Evolutionary conservation across 2,888 invertebrate genomes (phyloP).

Genomic region (Cataglyphis rosenhaueri): DNA sequence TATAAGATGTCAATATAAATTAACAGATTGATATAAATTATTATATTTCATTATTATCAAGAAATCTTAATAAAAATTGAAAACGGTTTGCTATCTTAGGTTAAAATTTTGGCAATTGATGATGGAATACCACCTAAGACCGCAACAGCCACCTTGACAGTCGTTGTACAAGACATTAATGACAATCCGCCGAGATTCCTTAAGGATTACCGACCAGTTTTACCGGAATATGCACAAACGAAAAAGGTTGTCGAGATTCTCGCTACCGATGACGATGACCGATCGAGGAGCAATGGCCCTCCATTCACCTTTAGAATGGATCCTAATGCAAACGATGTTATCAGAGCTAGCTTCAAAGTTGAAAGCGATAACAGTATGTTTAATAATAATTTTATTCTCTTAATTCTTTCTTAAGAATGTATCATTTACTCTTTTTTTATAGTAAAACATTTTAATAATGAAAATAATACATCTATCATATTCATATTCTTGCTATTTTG

Average conservation of each 20-base stretch:
- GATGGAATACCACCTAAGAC: conserved; percentile 97
- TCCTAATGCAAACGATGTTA: conserved; percentile 97
- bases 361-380: conserved; percentile 97
- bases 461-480: background rate
- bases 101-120: conserved; percentile 97
- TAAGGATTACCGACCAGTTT: conserved; percentile 96
- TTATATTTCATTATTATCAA: background rate
- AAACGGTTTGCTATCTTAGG: conserved; percentile 83
- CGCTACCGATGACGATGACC: conserved; percentile 97
- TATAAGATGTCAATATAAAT: background rate
- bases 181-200: conserved; percentile 97
- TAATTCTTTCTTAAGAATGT: background rate
- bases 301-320: conserved; percentile 98
- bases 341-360: conserved; percentile 97
- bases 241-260: conserved; percentile 96
- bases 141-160: conserved; percentile 96
- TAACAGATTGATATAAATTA: background rate
- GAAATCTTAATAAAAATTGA: background rate
- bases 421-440: background rate
- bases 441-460: background rate
- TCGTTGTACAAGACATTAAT: conserved; percentile 97
- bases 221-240: conserved; percentile 97
- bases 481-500: conserved; percentile 14
- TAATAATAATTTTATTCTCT: background rate
- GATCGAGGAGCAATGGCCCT: conserved; percentile 97